Percentiles rank a stretch among this genome's conserved stretches.
Conservation (phyloP, 2,888 invertebrate species). For the Xylocampa areola region DNA sequence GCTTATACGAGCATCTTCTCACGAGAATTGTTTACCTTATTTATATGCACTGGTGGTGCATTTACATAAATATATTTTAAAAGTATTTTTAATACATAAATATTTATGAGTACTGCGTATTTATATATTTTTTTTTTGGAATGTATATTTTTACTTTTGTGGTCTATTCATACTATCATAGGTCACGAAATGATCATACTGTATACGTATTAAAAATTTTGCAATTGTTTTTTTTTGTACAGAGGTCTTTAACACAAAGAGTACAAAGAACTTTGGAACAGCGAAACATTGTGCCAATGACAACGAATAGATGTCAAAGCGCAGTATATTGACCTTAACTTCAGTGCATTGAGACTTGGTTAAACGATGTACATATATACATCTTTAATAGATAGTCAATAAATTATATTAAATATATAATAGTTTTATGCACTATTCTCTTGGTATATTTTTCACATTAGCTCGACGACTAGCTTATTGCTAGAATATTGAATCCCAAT, state of each 20-base stretch:
- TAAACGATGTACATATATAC: too few relatives aligned
- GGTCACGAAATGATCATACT: too few relatives aligned
- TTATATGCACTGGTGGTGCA: conserved; percentile 54
- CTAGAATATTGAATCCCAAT: too few relatives aligned
- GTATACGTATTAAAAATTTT: too few relatives aligned
- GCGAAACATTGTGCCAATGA: conserved; percentile 27
- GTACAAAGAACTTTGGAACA: conserved; percentile 33
- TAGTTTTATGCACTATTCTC: too few relatives aligned
- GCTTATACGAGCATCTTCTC: conserved; percentile 39
- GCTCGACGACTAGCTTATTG: too few relatives aligned
- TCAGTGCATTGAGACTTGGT: too few relatives aligned
- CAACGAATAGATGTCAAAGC: conserved; percentile 25
- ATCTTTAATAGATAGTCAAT: too few relatives aligned
- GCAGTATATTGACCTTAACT: conserved; percentile 25
- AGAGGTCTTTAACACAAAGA: conserved; percentile 1
- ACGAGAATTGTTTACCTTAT: conserved; percentile 53
- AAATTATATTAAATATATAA: too few relatives aligned
- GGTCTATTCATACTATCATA: too few relatives aligned
- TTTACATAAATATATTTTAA: conserved; percentile 47
- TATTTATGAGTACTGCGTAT: conserved; percentile 24
- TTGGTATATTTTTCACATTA: too few relatives aligned
- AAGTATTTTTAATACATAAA: conserved; percentile 23
- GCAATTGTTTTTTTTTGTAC: not conserved
- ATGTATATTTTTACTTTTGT: too few relatives aligned
- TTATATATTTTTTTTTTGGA: not conserved